Conservation (phyloP, 2,113 vertebrate genomes). For the Todiramphus chloris region DNA sequence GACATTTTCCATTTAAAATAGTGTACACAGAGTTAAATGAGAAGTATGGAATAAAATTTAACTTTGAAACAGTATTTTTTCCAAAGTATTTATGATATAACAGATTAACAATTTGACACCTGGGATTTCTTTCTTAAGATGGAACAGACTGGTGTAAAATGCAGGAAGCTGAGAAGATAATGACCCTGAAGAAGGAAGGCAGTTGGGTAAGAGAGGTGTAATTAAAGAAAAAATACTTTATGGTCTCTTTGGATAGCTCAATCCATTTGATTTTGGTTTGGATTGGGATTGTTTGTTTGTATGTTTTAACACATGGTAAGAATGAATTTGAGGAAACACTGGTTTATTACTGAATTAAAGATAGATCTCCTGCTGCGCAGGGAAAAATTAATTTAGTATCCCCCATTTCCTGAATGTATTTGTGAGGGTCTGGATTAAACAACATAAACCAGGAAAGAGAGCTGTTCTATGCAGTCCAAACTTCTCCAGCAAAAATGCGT, state of each 20-base stretch:
- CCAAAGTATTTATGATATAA: background rate
- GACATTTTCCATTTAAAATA: background rate
- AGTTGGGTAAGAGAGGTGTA: background rate
- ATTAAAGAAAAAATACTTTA: background rate
- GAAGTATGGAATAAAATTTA: background rate
- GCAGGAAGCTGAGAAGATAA: background rate
- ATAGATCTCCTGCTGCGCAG: background rate
- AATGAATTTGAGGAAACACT: background rate
- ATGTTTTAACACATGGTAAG: background rate
- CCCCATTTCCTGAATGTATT: background rate
- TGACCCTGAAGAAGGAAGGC: background rate
- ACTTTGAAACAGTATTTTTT: background rate
- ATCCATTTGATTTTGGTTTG: background rate
- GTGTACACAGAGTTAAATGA: background rate
- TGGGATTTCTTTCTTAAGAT: background rate
- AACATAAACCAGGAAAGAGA: background rate
- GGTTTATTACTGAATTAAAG: background rate
- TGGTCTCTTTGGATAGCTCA: background rate
- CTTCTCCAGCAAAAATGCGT: background rate
- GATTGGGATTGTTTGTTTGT: background rate
- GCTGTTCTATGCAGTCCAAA: background rate
- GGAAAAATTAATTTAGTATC: background rate
- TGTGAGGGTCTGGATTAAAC: background rate
- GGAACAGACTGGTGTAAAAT: background rate
- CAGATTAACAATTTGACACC: background rate